Percentiles rank a stretch among this genome's conserved stretches.
These are phyloP conservation scores for Nezara viridula DNA, from an alignment of 2,888 invertebrate species.

Conservation along the genomic window DNA sequence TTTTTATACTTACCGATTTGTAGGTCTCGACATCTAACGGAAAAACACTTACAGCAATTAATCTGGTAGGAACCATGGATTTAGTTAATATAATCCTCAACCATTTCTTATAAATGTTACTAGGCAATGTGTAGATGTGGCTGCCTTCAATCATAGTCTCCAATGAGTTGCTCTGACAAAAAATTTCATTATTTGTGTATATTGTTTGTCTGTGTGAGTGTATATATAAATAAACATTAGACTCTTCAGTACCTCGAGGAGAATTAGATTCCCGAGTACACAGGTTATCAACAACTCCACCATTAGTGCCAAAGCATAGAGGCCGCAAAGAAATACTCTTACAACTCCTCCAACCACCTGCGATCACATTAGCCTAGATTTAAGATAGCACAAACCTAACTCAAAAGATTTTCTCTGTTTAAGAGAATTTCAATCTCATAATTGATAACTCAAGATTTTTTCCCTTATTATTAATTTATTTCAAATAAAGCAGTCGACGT, in stretches of 20 bases:
- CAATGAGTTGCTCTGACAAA: slow-evolving; percentile 14
- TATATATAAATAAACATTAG: too few relatives aligned
- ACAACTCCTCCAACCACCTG: not conserved
- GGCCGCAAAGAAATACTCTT: slow-evolving; percentile 23
- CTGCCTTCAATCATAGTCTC: not conserved
- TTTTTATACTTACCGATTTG: slow-evolving; percentile 37
- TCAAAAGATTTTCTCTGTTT: too few relatives aligned
- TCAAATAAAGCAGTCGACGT: too few relatives aligned
- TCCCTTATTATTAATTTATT: too few relatives aligned
- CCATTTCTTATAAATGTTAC: slow-evolving; percentile 18
- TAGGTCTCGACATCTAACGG: slow-evolving; percentile 45
- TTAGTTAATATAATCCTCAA: slow-evolving; percentile 1
- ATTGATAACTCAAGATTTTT: too few relatives aligned
- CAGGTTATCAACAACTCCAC: slow-evolving; percentile 48
- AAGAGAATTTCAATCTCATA: too few relatives aligned
- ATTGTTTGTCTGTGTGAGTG: too few relatives aligned
- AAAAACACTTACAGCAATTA: slow-evolving; percentile 38
- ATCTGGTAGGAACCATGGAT: not conserved
- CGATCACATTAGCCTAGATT: not conserved
- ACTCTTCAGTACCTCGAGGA: slow-evolving; percentile 15
- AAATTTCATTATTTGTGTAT: not conserved
- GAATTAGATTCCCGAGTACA: slow-evolving; percentile 45
- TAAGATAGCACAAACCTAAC: too few relatives aligned
- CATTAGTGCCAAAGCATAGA: slow-evolving; percentile 33
- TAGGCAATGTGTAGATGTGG: not conserved